Conservation (phyloP, 2,113 vertebrate species). For the Alectura lathami region DNA sequence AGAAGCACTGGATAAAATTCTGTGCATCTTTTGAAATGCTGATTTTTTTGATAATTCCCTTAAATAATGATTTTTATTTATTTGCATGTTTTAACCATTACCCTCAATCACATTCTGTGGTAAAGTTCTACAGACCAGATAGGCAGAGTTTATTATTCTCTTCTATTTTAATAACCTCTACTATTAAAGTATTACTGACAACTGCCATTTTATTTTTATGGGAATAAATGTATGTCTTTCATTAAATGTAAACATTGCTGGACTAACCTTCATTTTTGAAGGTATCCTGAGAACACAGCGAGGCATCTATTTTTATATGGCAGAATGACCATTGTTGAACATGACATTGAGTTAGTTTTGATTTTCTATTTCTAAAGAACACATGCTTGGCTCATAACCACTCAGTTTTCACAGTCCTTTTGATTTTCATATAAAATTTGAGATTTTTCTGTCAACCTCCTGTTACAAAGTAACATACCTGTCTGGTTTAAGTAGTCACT, state of each 20-base stretch:
- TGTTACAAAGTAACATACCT: neutral
- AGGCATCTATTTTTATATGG: neutral
- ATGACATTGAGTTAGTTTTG: neutral
- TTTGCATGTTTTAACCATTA: neutral
- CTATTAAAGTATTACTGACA: neutral
- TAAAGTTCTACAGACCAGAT: neutral
- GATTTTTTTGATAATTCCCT: neutral
- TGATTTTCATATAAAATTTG: neutral
- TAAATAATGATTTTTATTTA: neutral
- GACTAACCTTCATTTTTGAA: neutral
- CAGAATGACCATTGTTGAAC: neutral
- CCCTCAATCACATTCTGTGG: neutral
- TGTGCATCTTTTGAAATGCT: neutral
- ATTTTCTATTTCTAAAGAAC: neutral
- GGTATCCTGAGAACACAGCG: neutral
- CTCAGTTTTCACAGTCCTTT: neutral
- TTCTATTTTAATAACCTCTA: neutral
- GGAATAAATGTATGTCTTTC: neutral
- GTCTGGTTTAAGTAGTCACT: neutral
- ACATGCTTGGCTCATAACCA: neutral
- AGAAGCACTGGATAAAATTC: neutral
- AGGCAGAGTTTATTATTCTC: neutral
- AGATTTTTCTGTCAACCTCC: neutral
- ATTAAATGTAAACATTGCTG: neutral
- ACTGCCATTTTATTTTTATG: neutral